Conservation (phyloP, 2,797 vertebrate species). For the Trachops cirrhosus region DNA sequence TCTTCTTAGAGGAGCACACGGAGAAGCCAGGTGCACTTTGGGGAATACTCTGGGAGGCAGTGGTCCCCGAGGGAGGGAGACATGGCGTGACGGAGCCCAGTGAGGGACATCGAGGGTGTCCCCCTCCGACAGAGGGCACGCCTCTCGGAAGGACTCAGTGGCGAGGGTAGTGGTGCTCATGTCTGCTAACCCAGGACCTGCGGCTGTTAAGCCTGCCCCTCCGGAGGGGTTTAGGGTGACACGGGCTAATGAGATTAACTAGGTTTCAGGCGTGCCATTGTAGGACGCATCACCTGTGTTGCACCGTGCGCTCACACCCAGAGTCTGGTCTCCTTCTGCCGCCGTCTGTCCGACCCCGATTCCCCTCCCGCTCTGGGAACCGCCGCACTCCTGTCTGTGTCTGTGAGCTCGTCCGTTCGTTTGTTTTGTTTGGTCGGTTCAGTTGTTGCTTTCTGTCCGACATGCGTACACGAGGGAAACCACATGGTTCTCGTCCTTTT, state of each 20-base stretch:
- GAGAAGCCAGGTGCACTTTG: neutral
- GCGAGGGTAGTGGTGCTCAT: neutral
- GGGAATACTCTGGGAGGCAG: neutral
- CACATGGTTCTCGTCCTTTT: neutral
- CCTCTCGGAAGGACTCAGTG: neutral
- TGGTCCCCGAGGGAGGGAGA: neutral
- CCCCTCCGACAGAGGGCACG: accelerated
- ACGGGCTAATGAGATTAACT: neutral
- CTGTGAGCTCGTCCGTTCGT: neutral
- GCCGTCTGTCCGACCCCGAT: neutral
- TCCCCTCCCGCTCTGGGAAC: neutral
- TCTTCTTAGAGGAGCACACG: no score
- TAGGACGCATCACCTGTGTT: neutral
- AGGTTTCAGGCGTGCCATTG: neutral
- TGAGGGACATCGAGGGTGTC: accelerated
- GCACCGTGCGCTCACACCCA: neutral
- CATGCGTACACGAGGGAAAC: neutral
- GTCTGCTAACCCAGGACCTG: no score
- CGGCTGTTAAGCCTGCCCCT: neutral
- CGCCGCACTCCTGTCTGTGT: neutral
- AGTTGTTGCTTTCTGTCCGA: neutral
- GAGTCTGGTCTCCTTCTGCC: neutral
- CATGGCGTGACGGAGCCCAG: neutral
- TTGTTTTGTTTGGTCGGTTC: neutral
- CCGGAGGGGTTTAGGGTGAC: neutral